Evolutionary conservation across 2,797 vertebrate genomes (phyloP), one percentile per base, ranked within the genome.

Genomic region (Malurus leucopterus): DNA sequence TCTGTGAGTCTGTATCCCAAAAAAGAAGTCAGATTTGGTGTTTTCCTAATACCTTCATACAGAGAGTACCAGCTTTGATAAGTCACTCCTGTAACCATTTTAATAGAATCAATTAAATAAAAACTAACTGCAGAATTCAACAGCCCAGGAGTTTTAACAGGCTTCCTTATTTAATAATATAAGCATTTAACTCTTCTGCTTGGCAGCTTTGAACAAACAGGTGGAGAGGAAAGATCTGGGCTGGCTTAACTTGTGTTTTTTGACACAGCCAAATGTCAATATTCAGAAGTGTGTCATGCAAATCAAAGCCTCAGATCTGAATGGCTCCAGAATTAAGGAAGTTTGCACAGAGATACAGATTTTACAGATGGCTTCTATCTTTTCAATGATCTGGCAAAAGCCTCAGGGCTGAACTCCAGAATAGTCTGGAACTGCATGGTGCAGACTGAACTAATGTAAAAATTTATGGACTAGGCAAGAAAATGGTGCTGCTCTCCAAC

Each of bases 191-290:
- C 92, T 90, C 78, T 84, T 88, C 73, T 70, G 16, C 76, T 89
- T 92, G 89, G 63, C 73, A 89, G 76, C 61, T 84, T 84, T 89
- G 46, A 72, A 58, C 68, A 90, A 94, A 92, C 87, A 94, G 84
- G 89, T 92, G 82, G 90, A 86, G 84, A 94, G 79, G 75, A 92
- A 92, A 78, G 76, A 76, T 91, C 85, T 84, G 53, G 34, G 34
- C 63, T 89, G 72, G 75, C 65, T 93, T 93, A 67, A 88, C 64
- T 85, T 72, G 63, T 88, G 40, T 72, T 88, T 89, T 90, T 73
- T 88, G 79, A 89, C 73, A 81, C 20, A 93, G 67, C 38, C 89
- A 91, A 92, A 86, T 93, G 88, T 79, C 77, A 89, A 84, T 89
- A 94, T 68, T 81, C 73, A 87, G 75, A 84, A 95, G 55, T 12